A percentile compares a stretch with the other conserved stretches of the same genome.
Evolutionary conservation across 2,797 vertebrate genomes (phyloP).

Genomic region (Takifugu ocellatus): DNA sequence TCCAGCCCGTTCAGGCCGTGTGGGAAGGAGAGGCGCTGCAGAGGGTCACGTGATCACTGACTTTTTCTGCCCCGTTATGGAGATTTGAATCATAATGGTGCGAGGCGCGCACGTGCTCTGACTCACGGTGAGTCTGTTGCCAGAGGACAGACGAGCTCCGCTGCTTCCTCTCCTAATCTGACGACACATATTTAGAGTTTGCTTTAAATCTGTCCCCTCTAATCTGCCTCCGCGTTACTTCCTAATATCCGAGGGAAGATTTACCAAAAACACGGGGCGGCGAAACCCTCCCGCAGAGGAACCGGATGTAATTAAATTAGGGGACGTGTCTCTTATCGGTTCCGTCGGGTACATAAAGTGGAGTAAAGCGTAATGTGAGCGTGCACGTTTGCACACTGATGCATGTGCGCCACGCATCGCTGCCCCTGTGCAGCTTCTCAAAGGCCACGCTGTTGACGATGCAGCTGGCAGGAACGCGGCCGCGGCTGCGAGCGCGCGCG

Average conservation of each 20-base stretch:
- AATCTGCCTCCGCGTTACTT: slow-evolving; percentile 8
- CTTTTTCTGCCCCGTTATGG: slow-evolving; percentile 71
- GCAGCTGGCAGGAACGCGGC: slow-evolving; percentile 74
- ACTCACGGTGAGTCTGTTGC: slow-evolving; percentile 67
- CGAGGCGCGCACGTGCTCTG: slow-evolving; percentile 65
- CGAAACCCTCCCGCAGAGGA: slow-evolving; percentile 4
- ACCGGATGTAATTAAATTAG: slow-evolving; percentile 9
- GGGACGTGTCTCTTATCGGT: slow-evolving; percentile 9
- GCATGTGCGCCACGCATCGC: slow-evolving; percentile 66
- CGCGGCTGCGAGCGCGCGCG: slow-evolving; percentile 71
- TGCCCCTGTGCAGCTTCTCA: slow-evolving; percentile 73
- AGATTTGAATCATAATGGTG: slow-evolving; percentile 76
- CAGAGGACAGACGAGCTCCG: slow-evolving; percentile 66
- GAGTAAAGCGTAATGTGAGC: slow-evolving; percentile 49
- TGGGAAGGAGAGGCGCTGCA: slow-evolving; percentile 62
- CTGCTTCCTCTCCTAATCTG: slow-evolving; percentile 56
- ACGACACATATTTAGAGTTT: slow-evolving; percentile 47
- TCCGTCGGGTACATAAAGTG: slow-evolving; percentile 32
- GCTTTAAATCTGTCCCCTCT: slow-evolving; percentile 41
- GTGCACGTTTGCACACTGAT: slow-evolving; percentile 64
- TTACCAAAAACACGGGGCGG: not conserved
- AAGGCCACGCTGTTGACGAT: slow-evolving; percentile 76
- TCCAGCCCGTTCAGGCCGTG: slow-evolving; percentile 53
- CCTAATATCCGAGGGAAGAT: slow-evolving; percentile 22
- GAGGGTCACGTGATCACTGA: slow-evolving; percentile 75